A percentile compares a stretch with the other conserved stretches of the same genome.
phyloP scores from a whole-genome alignment of 2,888 invertebrate species.

The Epirrhoe alternata region DNA sequence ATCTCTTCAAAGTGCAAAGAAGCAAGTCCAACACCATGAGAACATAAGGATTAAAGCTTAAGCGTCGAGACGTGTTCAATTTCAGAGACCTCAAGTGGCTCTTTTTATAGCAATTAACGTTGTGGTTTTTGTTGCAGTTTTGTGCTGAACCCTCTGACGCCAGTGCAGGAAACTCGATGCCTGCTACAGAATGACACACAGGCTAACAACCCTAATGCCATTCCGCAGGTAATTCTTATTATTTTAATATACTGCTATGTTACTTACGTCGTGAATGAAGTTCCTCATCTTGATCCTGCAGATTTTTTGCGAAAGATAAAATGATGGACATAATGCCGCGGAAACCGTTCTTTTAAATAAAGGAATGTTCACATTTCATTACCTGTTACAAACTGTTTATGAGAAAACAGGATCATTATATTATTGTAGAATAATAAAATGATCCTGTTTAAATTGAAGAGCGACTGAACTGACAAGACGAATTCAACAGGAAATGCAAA shows the following conservation, averaged over 20 bases:
- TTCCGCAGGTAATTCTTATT: slow-evolving; percentile 85
- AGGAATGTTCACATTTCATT: not conserved
- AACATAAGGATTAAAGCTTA: not conserved
- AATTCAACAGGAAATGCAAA: not conserved
- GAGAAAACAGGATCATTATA: not conserved
- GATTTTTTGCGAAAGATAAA: not conserved
- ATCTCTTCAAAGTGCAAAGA: not conserved
- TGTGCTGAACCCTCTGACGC: slow-evolving; percentile 95
- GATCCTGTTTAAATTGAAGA: not conserved
- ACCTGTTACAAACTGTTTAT: not conserved
- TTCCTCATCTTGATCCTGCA: not conserved
- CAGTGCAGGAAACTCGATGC: slow-evolving; percentile 95
- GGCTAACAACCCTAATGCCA: slow-evolving; percentile 94
- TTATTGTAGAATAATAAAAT: not conserved
- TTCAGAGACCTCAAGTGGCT: slow-evolving; percentile 8
- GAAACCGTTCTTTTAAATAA: not conserved
- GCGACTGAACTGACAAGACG: not conserved
- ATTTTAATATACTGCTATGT: slow-evolving; percentile 17
- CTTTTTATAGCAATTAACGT: slow-evolving; percentile 32
- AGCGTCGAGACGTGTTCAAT: not conserved
- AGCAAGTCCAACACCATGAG: not conserved
- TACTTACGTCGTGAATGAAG: slow-evolving; percentile 3
- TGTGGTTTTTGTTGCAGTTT: slow-evolving; percentile 87
- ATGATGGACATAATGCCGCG: not conserved
- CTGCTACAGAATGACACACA: slow-evolving; percentile 96